Evolutionary conservation across 2,888 invertebrate genomes (phyloP).

Genomic region (Antheraea yamamai): DNA sequence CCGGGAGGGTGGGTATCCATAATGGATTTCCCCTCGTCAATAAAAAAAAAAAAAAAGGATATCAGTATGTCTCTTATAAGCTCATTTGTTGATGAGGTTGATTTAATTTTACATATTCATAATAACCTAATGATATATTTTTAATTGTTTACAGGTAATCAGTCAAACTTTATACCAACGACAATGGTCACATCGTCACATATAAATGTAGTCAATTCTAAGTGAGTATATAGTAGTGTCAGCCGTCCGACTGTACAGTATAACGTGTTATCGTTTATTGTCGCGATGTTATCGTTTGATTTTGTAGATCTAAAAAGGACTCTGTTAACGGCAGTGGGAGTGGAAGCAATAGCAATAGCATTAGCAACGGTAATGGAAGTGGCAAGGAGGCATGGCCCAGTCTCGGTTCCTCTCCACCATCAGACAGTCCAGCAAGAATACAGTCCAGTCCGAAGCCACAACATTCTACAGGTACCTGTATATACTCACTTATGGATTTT

Average conservation of each 20-base stretch:
- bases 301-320: conserved; percentile 73
- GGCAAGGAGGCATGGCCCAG: conserved; percentile 90
- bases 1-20: too few species aligned
- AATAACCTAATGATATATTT: not conserved
- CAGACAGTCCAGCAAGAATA: conserved; percentile 67
- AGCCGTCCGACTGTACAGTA: conserved; percentile 10
- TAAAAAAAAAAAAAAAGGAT: too few species aligned
- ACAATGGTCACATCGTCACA: conserved; percentile 79
- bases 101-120: too few species aligned
- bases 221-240: conserved; percentile 60
- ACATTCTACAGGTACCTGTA: conserved; percentile 36
- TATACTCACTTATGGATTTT: not conserved
- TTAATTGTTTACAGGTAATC: conserved; percentile 64
- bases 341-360: conserved; percentile 41
- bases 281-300: conserved; percentile 21
- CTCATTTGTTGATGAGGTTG: too few species aligned
- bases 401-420: conserved; percentile 82
- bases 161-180: conserved; percentile 78
- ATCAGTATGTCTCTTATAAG: too few species aligned
- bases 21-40: too few species aligned
- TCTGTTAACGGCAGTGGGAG: conserved; percentile 48
- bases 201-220: conserved; percentile 80
- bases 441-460: conserved; percentile 69
- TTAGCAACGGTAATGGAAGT: conserved; percentile 59
- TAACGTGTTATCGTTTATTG: conserved; percentile 15